Evolutionary conservation across 2,888 invertebrate species (phyloP).

Genomic region (Agrenia bidenticulata): DNA sequence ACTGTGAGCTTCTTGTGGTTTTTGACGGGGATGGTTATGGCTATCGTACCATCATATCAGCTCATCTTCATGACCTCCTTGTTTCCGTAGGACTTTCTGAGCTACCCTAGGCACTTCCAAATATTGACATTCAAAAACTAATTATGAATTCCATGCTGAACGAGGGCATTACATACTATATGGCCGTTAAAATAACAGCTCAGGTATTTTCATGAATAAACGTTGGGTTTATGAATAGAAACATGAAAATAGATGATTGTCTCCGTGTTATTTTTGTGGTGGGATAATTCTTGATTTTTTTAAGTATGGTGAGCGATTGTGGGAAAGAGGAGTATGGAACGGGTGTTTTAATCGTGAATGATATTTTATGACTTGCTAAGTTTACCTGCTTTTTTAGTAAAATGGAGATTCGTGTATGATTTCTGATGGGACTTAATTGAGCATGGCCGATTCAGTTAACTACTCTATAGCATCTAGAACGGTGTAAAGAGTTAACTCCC

Average conservation of each 20-base stretch:
- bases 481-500: no score
- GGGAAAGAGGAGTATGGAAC: conserved; percentile 9
- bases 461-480: no score
- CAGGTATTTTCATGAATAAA: background rate
- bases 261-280: conserved; percentile 31
- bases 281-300: conserved; percentile 27
- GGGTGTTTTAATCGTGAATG: background rate
- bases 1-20: background rate
- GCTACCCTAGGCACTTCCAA: no score
- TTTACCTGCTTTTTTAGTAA: conserved; percentile 2
- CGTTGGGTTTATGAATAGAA: conserved; percentile 7
- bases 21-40: background rate
- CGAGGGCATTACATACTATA: no score
- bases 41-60: no score
- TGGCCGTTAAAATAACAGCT: background rate
- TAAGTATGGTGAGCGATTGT: conserved; percentile 10
- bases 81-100: no score
- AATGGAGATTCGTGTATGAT: background rate
- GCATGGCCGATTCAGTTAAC: background rate
- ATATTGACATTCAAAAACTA: no score
- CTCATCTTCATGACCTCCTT: no score
- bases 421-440: background rate
- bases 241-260: conserved; percentile 33
- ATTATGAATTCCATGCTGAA: no score
- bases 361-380: conserved; percentile 19